Conservation (phyloP, 2,113 vertebrate species). For the Paramisgurnus dabryanus region DNA sequence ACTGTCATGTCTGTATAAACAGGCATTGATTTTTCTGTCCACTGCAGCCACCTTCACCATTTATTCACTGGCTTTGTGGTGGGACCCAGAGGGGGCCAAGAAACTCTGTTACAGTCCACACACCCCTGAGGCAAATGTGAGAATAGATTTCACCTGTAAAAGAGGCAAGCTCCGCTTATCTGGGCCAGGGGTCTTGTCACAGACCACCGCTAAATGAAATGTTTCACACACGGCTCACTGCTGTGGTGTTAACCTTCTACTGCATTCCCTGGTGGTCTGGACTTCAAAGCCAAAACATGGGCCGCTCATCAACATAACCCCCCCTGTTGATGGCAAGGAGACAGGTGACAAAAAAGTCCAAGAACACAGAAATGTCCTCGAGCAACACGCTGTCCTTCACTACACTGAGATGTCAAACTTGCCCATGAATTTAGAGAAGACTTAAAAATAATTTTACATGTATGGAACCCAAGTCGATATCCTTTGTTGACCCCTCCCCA, state of each 20-base stretch:
- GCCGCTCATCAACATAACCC: slow-evolving; percentile 49
- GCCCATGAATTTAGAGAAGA: background rate
- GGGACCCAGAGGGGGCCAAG: slow-evolving; percentile 94
- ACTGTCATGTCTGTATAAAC: slow-evolving; percentile 99
- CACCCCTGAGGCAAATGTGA: slow-evolving; percentile 96
- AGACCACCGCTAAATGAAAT: slow-evolving; percentile 88
- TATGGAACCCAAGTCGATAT: background rate
- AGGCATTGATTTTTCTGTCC: slow-evolving; percentile 99
- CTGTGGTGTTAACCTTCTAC: slow-evolving; percentile 41
- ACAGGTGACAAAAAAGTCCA: slow-evolving; percentile 14
- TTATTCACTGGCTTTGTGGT: slow-evolving; percentile 99
- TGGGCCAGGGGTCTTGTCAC: slow-evolving; percentile 86
- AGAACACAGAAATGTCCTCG: slow-evolving; percentile 29
- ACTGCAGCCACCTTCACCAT: slow-evolving; percentile 95
- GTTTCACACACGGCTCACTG: slow-evolving; percentile 75
- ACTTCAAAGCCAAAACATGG: slow-evolving; percentile 37
- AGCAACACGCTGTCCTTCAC: slow-evolving; percentile 6
- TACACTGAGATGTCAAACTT: background rate
- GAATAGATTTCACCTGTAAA: slow-evolving; percentile 99
- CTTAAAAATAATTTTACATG: background rate
- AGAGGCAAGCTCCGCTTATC: slow-evolving; percentile 87
- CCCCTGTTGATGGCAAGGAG: slow-evolving; percentile 43
- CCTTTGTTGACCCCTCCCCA: background rate
- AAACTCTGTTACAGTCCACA: slow-evolving; percentile 99
- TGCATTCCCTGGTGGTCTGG: slow-evolving; percentile 33